Evolutionary conservation across 2,888 invertebrate species (phyloP).

Genomic region (Patella ulyssiponensis): DNA sequence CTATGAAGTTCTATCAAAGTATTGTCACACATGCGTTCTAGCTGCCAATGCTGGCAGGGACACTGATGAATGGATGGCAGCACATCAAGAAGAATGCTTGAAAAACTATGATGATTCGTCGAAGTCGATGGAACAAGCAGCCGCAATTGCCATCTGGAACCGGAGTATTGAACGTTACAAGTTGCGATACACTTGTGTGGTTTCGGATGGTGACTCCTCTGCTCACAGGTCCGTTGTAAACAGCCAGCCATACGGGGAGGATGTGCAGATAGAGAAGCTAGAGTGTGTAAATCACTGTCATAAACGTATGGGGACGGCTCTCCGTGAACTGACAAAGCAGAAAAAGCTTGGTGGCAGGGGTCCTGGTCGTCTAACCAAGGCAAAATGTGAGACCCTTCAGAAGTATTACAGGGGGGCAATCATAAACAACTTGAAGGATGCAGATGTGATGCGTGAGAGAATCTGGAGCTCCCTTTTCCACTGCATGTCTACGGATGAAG

Average conservation of each 20-base stretch:
- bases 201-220: background rate
- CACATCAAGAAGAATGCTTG: background rate
- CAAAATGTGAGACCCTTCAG: constrained; percentile 17
- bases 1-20: background rate
- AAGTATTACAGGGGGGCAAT: constrained; percentile 15
- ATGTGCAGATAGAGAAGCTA: background rate
- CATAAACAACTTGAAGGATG: background rate
- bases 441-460: background rate
- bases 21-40: background rate
- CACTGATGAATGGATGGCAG: background rate
- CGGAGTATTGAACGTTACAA: background rate
- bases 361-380: constrained; percentile 6
- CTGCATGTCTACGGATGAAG: background rate
- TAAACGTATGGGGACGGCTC: constrained; percentile 12
- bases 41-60: background rate
- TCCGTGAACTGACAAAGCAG: constrained; percentile 17
- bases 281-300: constrained; percentile 3
- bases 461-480: background rate
- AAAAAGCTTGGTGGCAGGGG: constrained; percentile 14
- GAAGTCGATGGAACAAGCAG: background rate
- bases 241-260: background rate
- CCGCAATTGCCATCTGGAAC: background rate
- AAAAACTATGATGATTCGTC: background rate
- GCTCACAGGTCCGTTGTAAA: background rate
- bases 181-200: background rate